These are phyloP conservation scores for Cenopis cana DNA, from an alignment of 2,888 invertebrate species.

Conservation along the genomic window DNA sequence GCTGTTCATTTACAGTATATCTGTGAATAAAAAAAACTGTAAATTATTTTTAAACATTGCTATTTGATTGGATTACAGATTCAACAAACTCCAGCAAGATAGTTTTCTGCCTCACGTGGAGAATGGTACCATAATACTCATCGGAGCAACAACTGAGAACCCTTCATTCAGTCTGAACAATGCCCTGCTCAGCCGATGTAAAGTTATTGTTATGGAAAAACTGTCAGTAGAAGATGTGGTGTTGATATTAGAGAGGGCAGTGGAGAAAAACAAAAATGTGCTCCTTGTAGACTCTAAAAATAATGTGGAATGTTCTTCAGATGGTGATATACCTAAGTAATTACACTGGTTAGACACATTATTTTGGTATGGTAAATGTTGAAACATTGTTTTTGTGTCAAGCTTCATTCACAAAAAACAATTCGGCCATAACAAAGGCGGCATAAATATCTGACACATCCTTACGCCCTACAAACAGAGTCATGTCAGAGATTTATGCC, in stretches of 20 bases:
- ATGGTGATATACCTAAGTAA: slow-evolving; percentile 58
- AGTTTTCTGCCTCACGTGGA: slow-evolving; percentile 92
- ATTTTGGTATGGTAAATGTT: too few species aligned
- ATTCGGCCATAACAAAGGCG: too few species aligned
- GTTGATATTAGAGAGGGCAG: slow-evolving; percentile 86
- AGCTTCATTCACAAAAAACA: too few species aligned
- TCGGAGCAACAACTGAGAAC: slow-evolving; percentile 95
- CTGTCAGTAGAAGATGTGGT: slow-evolving; percentile 85
- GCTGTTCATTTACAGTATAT: too few species aligned
- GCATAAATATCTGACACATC: too few species aligned
- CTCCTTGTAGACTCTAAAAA: slow-evolving; percentile 59
- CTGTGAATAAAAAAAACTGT: too few species aligned
- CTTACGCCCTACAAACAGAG: too few species aligned
- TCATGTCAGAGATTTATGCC: too few species aligned
- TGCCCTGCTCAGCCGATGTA: slow-evolving; percentile 91
- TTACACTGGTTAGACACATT: slow-evolving; percentile 37
- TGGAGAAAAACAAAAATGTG: slow-evolving; percentile 64
- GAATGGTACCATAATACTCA: slow-evolving; percentile 90
- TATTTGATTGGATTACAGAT: slow-evolving; percentile 72
- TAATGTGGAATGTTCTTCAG: slow-evolving; percentile 47
- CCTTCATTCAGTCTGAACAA: slow-evolving; percentile 94
- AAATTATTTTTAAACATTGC: background rate
- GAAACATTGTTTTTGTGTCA: too few species aligned
- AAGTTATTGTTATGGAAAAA: slow-evolving; percentile 91
- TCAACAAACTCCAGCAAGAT: slow-evolving; percentile 94